These are phyloP conservation scores for Syndactyla subalaris DNA, from an alignment of 2,797 vertebrate genomes.

Conservation along the genomic window DNA sequence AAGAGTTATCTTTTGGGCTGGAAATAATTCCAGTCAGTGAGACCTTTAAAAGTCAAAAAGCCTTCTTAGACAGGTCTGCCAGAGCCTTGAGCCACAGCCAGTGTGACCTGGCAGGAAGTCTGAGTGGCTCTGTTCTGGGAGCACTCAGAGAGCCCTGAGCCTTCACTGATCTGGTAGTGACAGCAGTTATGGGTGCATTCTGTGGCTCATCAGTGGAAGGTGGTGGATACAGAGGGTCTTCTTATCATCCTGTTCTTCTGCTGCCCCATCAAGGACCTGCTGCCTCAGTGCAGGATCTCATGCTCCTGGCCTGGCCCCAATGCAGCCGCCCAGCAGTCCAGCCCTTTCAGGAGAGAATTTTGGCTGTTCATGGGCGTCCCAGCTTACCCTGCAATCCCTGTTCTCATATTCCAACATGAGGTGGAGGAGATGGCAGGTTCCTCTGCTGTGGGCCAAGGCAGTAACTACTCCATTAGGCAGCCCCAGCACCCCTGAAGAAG, in stretches of 20 bases:
- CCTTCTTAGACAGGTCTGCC: background rate
- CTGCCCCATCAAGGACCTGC: accelerated
- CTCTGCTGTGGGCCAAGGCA: background rate
- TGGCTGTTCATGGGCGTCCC: accelerated
- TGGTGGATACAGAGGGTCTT: too few relatives aligned
- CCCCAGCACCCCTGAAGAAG: background rate
- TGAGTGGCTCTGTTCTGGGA: background rate
- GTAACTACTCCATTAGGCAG: accelerated
- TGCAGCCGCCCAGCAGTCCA: background rate
- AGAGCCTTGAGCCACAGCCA: background rate
- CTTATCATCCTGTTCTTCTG: background rate
- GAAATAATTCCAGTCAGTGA: background rate
- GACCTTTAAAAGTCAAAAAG: background rate
- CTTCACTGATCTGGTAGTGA: accelerated
- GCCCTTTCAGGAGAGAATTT: background rate
- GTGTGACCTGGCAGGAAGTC: background rate
- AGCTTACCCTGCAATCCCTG: background rate
- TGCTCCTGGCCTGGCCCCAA: accelerated
- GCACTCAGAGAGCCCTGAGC: accelerated
- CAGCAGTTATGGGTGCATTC: background rate
- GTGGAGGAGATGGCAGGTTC: accelerated
- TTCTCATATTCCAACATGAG: background rate
- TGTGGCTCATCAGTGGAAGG: background rate
- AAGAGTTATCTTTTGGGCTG: background rate
- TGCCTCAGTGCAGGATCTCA: background rate